These are phyloP conservation scores for Lethocerus indicus DNA, from an alignment of 1,140 invertebrate species.

Conservation along the genomic window DNA sequence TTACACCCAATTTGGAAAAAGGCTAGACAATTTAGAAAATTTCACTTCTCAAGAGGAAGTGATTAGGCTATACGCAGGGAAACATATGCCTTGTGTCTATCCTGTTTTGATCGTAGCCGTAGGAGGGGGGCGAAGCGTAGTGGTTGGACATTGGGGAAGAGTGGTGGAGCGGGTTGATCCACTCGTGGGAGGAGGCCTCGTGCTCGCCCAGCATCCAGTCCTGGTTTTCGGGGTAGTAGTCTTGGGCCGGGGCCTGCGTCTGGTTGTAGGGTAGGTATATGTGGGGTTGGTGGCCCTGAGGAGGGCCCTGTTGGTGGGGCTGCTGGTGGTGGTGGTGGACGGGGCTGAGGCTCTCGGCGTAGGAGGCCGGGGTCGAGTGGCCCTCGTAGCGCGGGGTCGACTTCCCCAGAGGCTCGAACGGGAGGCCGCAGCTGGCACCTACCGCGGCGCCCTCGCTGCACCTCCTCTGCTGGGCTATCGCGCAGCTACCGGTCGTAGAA, in stretches of 20 bases:
- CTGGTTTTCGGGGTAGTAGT: conserved; percentile 1
- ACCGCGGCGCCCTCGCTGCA: neutral
- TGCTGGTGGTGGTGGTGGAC: conserved; percentile 4
- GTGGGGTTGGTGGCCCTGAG: neutral
- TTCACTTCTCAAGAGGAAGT: too few relatives aligned
- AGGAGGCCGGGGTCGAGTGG: neutral
- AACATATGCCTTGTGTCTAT: conserved; percentile 11
- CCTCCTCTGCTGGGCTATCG: conserved; percentile 28
- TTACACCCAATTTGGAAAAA: too few relatives aligned
- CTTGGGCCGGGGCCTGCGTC: neutral
- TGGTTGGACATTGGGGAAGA: too few relatives aligned
- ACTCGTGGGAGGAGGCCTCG: too few relatives aligned
- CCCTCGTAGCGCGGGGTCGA: conserved; percentile 9
- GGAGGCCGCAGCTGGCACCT: neutral
- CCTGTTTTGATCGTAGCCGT: too few relatives aligned
- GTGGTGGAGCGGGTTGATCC: too few relatives aligned
- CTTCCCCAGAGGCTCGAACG: conserved; percentile 3
- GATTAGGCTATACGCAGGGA: conserved; percentile 7
- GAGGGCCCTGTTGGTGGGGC: conserved; percentile 3
- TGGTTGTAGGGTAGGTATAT: neutral
- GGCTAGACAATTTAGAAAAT: too few relatives aligned
- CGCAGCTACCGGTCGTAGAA: conserved; percentile 41
- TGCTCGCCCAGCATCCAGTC: too few relatives aligned
- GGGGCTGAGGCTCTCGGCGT: neutral
- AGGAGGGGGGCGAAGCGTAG: too few relatives aligned